Conservation (phyloP, 2,797 vertebrate genomes). For the Lagorchestes hirsutus region DNA sequence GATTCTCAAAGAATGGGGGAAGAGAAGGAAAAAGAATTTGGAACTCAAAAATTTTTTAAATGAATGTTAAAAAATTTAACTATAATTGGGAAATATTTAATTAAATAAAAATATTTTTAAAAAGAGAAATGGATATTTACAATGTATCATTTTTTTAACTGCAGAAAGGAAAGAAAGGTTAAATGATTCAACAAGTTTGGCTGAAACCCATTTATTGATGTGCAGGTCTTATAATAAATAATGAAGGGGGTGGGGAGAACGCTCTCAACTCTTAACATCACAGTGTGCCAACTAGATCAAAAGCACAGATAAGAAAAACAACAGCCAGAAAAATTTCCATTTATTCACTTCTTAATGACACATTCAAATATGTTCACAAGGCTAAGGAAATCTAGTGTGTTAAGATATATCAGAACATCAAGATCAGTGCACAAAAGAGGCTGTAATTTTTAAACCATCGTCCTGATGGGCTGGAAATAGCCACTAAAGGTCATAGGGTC, state of each 20-base stretch:
- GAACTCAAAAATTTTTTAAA: not conserved
- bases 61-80: not conserved
- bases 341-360: conserved; percentile 41
- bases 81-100: not conserved
- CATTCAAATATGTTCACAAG: conserved; percentile 34
- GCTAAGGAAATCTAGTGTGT: conserved; percentile 15
- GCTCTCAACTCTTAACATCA: not conserved
- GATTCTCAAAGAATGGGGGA: not conserved
- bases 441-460: conserved; percentile 4
- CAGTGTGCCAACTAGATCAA: not conserved
- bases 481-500: not conserved
- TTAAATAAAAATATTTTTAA: not conserved
- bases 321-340: conserved; percentile 13
- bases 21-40: not conserved
- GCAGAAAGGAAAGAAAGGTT: not conserved
- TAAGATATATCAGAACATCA: not conserved
- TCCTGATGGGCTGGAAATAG: not conserved
- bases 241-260: rapidly evolving
- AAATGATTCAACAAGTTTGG: not conserved
- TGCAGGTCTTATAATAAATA: conserved; percentile 1
- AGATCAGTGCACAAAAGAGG: conserved; percentile 25
- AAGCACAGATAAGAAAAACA: conserved; percentile 1
- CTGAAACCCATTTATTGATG: not conserved
- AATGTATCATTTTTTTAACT: not conserved
- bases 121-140: not conserved